Base-by-base conservation (phyloP, 2,797 vertebrate genomes). In the Acrossocheilus fasciatus region DNA sequence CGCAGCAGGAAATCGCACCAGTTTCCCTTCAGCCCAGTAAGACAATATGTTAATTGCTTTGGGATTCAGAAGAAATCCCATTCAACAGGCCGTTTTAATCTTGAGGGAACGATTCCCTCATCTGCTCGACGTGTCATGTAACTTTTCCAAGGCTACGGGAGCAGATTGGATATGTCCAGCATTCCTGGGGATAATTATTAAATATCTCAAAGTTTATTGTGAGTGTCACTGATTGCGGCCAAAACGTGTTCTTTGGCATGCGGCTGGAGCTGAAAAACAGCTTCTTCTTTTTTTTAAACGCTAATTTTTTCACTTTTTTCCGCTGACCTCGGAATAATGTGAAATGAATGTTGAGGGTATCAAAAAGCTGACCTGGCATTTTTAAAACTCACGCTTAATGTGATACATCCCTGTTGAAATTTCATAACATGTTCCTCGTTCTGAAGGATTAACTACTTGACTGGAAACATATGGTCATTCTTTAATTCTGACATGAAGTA, bases 1-100 rank as follows among this genome's bases (percentile, higher is more conserved):
- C 17, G 59, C 34, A 17, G 43, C 83, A 66, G 80, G 57, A 85
- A 94, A 94, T 92, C 91, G 90, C 85, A 91, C 90, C 91, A 92
- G 93, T 94, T 95, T 91, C 79, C 91, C 91, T 90, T 91, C 92
- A 91, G 92, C 93, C 94, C 93, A 87, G 93, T 92, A 92, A 94
- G 91, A 94, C 92, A 95, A 92, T 91, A 91, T 90, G 91, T 93
- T 94, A 93, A 94, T 92, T 93, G 91, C 92, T 89, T 18, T 86
- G 91, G 91, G 91, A 91, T 78, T 91, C 90, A 88, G 91, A 90
- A 89, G 39, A 26, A 14, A 52, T 83, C 79, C 39, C 86, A 34
- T 68, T 79, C 91, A 92, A 89, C 89, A 68, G 75, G 26, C 72
- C 34, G 79, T 73, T 69, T 80, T n/a, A 83, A 66, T 82, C 76